These are phyloP conservation scores for Cephus pygmeus DNA, from an alignment of 2,888 invertebrate species.

Conservation along the genomic window DNA sequence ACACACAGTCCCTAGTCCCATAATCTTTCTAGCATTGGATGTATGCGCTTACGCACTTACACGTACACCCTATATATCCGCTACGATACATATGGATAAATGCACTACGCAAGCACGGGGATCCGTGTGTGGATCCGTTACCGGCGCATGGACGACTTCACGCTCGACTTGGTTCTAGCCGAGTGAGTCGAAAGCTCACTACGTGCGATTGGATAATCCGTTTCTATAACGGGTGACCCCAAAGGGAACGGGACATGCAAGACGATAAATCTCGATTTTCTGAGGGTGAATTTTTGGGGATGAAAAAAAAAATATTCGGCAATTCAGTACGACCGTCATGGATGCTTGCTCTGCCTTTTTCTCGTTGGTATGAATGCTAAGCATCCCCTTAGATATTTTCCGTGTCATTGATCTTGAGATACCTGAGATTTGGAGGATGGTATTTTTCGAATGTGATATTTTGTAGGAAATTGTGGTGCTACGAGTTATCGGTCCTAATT, in stretches of 20 bases:
- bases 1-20: background rate
- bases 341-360: background rate
- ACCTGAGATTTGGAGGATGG: background rate
- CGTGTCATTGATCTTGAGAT: background rate
- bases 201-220: constrained; percentile 36
- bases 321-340: background rate
- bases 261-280: background rate
- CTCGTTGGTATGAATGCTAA: background rate
- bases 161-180: constrained; percentile 30
- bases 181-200: constrained; percentile 25
- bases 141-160: constrained; percentile 10
- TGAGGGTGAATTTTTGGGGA: background rate
- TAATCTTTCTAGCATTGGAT: background rate
- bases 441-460: background rate
- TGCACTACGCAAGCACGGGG: background rate
- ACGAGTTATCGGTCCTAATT: background rate
- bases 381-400: background rate
- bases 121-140: background rate
- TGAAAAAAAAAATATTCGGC: background rate
- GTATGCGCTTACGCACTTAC: background rate
- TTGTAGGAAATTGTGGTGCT: background rate
- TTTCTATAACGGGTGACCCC: constrained; percentile 30
- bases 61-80: background rate
- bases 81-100: background rate
- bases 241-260: background rate